These are phyloP conservation scores for Lutraria lutraria DNA, from an alignment of 2,888 invertebrate genomes.

Conservation along the genomic window DNA sequence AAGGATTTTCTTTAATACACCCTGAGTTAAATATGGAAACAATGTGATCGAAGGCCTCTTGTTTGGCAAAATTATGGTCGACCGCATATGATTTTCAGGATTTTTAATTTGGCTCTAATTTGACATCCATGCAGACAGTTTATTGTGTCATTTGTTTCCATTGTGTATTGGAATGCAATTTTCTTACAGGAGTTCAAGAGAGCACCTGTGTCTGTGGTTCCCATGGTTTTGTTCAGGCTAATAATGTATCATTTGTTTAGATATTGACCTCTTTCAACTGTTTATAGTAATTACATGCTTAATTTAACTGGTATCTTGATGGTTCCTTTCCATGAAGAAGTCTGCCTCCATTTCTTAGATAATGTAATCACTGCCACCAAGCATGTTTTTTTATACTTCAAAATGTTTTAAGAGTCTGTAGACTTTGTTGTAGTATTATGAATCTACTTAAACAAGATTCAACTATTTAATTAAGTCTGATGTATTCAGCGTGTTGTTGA, in stretches of 20 bases:
- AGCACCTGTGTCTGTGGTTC: not conserved
- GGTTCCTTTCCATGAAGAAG: not conserved
- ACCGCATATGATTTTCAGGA: no score
- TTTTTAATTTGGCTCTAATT: no score
- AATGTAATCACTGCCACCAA: not conserved
- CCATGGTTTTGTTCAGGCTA: not conserved
- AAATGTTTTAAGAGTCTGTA: not conserved
- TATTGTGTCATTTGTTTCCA: not conserved
- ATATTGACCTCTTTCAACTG: not conserved
- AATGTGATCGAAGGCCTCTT: no score
- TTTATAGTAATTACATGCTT: not conserved
- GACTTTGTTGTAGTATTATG: not conserved
- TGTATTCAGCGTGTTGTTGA: not conserved
- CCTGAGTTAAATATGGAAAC: no score
- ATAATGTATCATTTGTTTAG: not conserved
- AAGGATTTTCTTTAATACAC: no score
- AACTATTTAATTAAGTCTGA: not conserved
- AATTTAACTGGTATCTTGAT: not conserved
- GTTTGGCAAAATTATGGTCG: no score
- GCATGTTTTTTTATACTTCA: not conserved
- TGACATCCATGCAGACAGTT: no score
- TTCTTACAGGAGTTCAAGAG: not conserved
- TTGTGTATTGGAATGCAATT: not conserved
- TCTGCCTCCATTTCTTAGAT: not conserved
- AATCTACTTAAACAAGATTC: not conserved